Evolutionary conservation across 1,140 invertebrate species (phyloP), one percentile per base, ranked within the genome.

Genomic region (Elymnias hypermnestra): DNA sequence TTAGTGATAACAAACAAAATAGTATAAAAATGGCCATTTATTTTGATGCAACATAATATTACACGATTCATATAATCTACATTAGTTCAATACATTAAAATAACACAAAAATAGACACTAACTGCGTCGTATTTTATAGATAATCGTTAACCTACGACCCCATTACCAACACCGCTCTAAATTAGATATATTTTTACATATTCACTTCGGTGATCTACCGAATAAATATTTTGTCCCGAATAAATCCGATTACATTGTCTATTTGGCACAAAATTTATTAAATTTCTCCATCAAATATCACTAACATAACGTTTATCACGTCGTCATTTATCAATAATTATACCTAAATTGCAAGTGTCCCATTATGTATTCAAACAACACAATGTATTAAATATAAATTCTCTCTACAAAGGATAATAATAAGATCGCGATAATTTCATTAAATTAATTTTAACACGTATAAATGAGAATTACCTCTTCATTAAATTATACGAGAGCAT

Each of bases 261-360:
- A 83, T 84, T 84, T 81, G 81, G 78, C 72, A 84, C 81, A 83
- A 83, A 81, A 84, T 79, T 66, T 61, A n/a, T 49, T 21, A 40
- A 41, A 38, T 42, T 46, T 41, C 23, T 42, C 44, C 22, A 35
- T 38, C 33, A 19, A 3, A 2, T 18, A 15, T 10, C 23, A 15
- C 13, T 8, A 15, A 33, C 10, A 33, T 6, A 15, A 13, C 14
- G 3, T 33, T 14, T 29, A 29, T 26, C n/a, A 26, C 3, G 3
- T 38, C 15, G 13, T 47, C 4, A 38, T 47, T 59, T 57, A 37
- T n/a, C 26, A 15, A 15, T 44, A 54, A 31, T 37, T 56, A 56
- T 26, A 56, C 26, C 57, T 63, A 70, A 41, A 70, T 70, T 70
- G 66, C 66, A 70, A 61, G 53, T 63, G 43, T 66, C 66, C 63